phyloP scores from a whole-genome alignment of 2,113 vertebrate genomes.

The Xiphophorus hellerii region DNA sequence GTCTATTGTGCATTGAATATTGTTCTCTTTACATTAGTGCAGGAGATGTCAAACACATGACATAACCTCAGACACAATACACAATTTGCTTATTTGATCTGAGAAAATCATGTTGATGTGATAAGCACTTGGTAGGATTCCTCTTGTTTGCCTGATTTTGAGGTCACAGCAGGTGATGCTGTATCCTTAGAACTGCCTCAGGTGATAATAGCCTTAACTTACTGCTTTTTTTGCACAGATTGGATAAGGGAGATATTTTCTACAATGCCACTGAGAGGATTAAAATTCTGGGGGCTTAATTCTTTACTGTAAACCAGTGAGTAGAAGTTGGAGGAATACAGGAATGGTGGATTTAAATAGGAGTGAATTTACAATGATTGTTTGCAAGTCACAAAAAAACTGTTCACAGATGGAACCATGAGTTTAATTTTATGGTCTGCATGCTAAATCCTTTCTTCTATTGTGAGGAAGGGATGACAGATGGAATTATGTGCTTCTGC shows the following conservation, averaged over 20 bases:
- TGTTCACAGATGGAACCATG: too few relatives aligned
- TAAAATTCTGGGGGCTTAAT: slow-evolving; percentile 5
- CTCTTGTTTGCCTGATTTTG: background rate
- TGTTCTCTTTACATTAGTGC: background rate
- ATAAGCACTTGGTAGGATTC: background rate
- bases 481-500: background rate
- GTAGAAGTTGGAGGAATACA: background rate
- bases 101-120: background rate
- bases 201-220: background rate
- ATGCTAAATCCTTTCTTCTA: too few relatives aligned
- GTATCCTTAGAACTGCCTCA: slow-evolving; percentile 2
- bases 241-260: slow-evolving; percentile 3
- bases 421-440: too few relatives aligned
- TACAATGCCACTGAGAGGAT: slow-evolving; percentile 13
- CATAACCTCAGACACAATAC: background rate
- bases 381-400: background rate
- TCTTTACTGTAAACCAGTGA: slow-evolving; percentile 1
- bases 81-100: too few relatives aligned
- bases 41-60: background rate
- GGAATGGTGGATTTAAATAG: background rate
- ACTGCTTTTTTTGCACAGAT: slow-evolving; percentile 28
- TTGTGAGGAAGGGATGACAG: background rate
- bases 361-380: background rate
- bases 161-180: background rate
- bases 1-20: background rate